Percentiles rank a stretch among this genome's conserved stretches.
phyloP scores from a whole-genome alignment of 2,797 vertebrate species.

The Cossypha caffra region DNA sequence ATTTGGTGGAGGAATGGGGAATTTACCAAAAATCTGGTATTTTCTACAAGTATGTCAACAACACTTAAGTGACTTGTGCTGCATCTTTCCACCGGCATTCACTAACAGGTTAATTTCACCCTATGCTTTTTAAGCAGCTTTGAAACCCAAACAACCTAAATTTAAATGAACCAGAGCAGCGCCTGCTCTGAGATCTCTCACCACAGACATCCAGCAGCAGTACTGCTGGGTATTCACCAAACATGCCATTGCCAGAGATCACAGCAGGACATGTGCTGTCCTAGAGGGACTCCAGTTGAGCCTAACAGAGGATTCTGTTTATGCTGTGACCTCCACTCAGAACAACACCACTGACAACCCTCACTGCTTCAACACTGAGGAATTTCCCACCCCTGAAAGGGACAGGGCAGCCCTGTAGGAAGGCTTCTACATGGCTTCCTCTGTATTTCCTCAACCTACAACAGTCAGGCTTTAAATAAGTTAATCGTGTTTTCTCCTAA shows the following conservation, averaged over 20 bases:
- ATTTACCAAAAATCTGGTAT: not conserved
- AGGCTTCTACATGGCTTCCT: not conserved
- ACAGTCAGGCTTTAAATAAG: not conserved
- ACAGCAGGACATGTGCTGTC: rapidly evolving
- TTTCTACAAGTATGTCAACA: not conserved
- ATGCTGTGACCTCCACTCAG: not conserved
- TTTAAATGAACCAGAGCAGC: not conserved
- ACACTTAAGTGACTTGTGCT: not conserved
- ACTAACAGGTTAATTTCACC: not conserved
- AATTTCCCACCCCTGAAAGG: not conserved
- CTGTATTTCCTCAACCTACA: not conserved
- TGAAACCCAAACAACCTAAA: not conserved
- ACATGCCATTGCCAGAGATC: not conserved
- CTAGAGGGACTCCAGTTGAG: not conserved
- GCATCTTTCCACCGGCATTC: not conserved
- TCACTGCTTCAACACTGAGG: not conserved
- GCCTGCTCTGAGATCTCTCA: not conserved
- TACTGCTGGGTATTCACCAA: not conserved
- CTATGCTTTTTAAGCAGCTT: not conserved
- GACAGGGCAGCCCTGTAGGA: not conserved
- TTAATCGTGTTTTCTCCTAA: not conserved
- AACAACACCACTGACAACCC: not conserved
- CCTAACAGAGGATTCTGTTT: not conserved
- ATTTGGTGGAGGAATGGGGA: not conserved
- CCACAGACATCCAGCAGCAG: rapidly evolving